Evolutionary conservation across 2,797 vertebrate species (phyloP).

Genomic region (Vipera latastei): DNA sequence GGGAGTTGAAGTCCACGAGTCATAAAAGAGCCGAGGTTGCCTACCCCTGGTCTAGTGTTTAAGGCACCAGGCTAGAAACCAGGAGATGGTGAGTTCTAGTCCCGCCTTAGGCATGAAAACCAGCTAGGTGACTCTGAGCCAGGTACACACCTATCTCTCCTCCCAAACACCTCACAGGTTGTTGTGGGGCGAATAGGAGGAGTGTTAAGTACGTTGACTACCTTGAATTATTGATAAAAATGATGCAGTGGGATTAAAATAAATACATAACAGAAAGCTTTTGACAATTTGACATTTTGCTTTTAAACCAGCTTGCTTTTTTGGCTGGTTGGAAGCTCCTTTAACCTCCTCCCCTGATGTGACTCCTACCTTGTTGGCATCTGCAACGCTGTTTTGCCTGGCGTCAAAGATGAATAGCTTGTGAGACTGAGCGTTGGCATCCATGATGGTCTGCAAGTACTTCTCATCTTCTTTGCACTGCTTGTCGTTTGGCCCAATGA

Average conservation of each 20-base stretch:
- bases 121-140: no score
- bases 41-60: background rate
- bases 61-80: background rate
- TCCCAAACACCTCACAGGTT: background rate
- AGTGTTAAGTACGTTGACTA: background rate
- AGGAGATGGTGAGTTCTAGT: background rate
- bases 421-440: conserved; percentile 96
- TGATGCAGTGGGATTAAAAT: background rate
- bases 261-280: background rate
- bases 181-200: background rate
- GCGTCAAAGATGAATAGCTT: conserved; percentile 94
- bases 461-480: conserved; percentile 95
- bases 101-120: no score
- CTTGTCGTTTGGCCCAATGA: conserved; percentile 88
- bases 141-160: background rate
- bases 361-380: conserved; percentile 86
- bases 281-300: background rate
- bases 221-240: background rate
- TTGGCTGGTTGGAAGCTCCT: no score
- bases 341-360: no score
- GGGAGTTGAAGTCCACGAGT: no score
- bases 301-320: background rate
- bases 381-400: conserved; percentile 86
- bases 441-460: conserved; percentile 92
- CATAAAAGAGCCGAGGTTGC: no score